Conservation (phyloP, 2,888 invertebrate genomes). For the Scaptomyza reducta region DNA sequence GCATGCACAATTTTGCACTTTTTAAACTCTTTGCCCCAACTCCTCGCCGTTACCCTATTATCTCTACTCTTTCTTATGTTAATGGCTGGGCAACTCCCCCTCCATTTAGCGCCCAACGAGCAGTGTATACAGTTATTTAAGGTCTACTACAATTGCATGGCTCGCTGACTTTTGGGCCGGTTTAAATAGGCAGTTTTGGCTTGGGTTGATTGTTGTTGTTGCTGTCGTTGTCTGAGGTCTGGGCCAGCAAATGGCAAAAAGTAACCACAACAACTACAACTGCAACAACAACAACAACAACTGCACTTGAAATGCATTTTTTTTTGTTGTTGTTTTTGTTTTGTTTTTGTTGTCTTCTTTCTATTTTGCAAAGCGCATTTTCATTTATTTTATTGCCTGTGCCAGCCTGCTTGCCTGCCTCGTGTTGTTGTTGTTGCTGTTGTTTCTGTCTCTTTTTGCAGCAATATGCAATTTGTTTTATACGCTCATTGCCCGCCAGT, state of each 20-base stretch:
- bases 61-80: not conserved
- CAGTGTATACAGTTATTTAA: conserved; percentile 67
- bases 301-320: conserved; percentile 64
- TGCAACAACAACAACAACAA: conserved; percentile 23
- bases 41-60: no score
- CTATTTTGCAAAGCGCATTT: conserved; percentile 59
- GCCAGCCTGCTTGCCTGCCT: conserved; percentile 17
- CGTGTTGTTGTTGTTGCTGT: no score
- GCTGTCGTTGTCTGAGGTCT: conserved; percentile 24
- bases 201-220: conserved; percentile 24
- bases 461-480: conserved; percentile 72
- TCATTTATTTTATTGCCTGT: conserved; percentile 68
- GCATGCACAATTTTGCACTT: conserved; percentile 55
- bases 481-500: conserved; percentile 65
- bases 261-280: conserved; percentile 18
- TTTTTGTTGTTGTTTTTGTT: not conserved
- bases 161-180: conserved; percentile 62
- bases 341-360: not conserved
- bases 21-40: not conserved
- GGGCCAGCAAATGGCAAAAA: conserved; percentile 42
- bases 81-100: conserved; percentile 42
- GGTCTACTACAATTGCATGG: conserved; percentile 67
- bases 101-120: conserved; percentile 48
- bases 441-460: conserved; percentile 37
- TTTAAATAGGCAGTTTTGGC: conserved; percentile 60